Percentiles rank a stretch among this genome's conserved stretches.
Conservation (phyloP, 2,888 invertebrate genomes). For the Halictus quadricinctus region DNA sequence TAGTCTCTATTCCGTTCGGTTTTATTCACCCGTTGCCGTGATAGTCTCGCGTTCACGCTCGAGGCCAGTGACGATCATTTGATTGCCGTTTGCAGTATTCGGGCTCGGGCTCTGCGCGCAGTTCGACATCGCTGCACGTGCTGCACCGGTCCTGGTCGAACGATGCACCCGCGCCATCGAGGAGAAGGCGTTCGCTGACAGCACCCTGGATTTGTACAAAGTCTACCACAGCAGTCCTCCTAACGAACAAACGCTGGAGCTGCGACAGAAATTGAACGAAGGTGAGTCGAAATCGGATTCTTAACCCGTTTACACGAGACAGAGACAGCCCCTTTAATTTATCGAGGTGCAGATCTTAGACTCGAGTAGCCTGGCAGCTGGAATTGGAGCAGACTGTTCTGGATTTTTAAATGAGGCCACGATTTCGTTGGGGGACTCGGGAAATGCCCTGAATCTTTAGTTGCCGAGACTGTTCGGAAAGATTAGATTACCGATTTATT, state of each 20-base stretch:
- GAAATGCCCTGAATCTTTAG: background rate
- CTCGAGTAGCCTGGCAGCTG: too few species aligned
- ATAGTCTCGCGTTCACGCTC: background rate
- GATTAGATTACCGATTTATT: background rate
- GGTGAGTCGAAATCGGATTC: conserved; percentile 68
- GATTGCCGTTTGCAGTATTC: conserved; percentile 82
- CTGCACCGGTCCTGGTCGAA: conserved; percentile 86
- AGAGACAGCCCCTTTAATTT: too few species aligned
- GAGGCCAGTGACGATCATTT: background rate
- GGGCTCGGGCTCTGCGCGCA: conserved; percentile 86
- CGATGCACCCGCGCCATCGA: conserved; percentile 86
- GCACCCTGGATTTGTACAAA: conserved; percentile 86
- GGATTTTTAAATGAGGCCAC: background rate
- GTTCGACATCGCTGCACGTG: conserved; percentile 84
- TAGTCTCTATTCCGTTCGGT: background rate
- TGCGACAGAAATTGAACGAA: conserved; percentile 84
- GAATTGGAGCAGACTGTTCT: background rate
- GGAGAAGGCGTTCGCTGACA: conserved; percentile 83
- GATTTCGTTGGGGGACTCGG: too few species aligned
- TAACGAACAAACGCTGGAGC: conserved; percentile 85
- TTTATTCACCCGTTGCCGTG: background rate
- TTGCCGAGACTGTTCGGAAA: background rate
- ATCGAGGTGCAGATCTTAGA: too few species aligned
- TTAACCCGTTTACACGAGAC: too few species aligned
- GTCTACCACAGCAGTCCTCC: conserved; percentile 87